These are phyloP conservation scores for Opisthograptis luteolata DNA, from an alignment of 2,888 invertebrate genomes.

Conservation along the genomic window DNA sequence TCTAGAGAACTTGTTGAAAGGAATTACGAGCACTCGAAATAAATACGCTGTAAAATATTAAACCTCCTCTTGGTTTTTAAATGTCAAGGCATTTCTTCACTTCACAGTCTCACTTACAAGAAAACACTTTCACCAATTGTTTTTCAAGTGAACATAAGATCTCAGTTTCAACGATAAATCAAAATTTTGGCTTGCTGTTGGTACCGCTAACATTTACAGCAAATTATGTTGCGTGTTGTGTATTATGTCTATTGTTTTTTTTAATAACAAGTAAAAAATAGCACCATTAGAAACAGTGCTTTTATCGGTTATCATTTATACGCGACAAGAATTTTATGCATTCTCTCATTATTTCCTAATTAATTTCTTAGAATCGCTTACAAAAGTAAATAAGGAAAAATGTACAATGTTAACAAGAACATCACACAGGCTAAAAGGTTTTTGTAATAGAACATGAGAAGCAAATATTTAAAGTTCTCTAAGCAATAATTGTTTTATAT, in stretches of 20 bases:
- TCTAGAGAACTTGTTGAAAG: slow-evolving; percentile 12
- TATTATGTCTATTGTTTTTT: too few relatives aligned
- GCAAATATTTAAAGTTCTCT: too few relatives aligned
- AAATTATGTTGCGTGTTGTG: background rate
- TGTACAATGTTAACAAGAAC: background rate
- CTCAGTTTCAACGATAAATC: too few relatives aligned
- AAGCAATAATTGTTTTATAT: too few relatives aligned
- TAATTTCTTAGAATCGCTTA: slow-evolving; percentile 1
- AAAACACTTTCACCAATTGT: slow-evolving; percentile 40
- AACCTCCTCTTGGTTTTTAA: slow-evolving; percentile 17
- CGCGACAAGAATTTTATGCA: too few relatives aligned
- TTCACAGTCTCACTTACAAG: slow-evolving; percentile 22
- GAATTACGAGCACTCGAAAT: slow-evolving; percentile 26
- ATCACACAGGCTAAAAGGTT: background rate
- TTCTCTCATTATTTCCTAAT: too few relatives aligned
- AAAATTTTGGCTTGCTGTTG: too few relatives aligned
- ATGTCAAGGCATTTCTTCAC: slow-evolving; percentile 20
- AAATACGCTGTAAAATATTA: slow-evolving; percentile 13
- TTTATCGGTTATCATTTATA: too few relatives aligned
- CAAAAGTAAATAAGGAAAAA: background rate
- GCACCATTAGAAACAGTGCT: too few relatives aligned
- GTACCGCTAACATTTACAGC: too few relatives aligned
- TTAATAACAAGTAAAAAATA: too few relatives aligned
- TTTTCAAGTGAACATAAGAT: slow-evolving; percentile 16
- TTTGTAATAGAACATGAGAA: background rate